Evolutionary conservation across 2,797 vertebrate genomes (phyloP).

Genomic region (Anas georgica): DNA sequence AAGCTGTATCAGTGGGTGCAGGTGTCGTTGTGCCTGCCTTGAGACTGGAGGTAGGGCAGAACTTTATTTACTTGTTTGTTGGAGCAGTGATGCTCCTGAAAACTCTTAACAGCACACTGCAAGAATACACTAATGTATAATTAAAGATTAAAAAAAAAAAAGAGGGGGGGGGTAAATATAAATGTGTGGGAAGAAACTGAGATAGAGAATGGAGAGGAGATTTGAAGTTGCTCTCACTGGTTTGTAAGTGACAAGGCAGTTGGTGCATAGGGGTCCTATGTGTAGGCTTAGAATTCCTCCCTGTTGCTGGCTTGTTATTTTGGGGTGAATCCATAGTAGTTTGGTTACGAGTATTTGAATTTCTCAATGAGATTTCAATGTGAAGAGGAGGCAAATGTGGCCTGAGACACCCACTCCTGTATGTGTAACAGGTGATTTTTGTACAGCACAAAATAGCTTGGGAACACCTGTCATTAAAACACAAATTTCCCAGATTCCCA

Average conservation of each 20-base stretch:
- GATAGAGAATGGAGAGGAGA: neutral
- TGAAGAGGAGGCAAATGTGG: neutral
- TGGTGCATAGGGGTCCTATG: neutral
- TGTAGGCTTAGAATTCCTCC: neutral
- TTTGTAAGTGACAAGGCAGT: neutral
- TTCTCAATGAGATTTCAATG: neutral
- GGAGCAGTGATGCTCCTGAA: fast-evolving
- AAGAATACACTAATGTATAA: too few relatives aligned
- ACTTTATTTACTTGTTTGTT: neutral
- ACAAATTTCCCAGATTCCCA: neutral
- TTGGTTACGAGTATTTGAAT: neutral
- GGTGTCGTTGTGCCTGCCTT: neutral
- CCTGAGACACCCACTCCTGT: neutral
- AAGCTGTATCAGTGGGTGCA: neutral
- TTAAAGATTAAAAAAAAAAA: too few relatives aligned
- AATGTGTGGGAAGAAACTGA: neutral
- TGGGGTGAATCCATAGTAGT: neutral
- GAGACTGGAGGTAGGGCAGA: neutral
- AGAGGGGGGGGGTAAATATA: neutral
- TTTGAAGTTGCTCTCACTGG: neutral
- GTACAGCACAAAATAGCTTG: neutral
- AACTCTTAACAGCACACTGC: neutral
- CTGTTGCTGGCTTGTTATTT: neutral
- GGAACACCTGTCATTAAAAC: too few relatives aligned
- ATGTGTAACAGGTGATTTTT: fast-evolving